Evolutionary conservation across 2,113 vertebrate species (phyloP).

Genomic region (Anas platyrhynchos): DNA sequence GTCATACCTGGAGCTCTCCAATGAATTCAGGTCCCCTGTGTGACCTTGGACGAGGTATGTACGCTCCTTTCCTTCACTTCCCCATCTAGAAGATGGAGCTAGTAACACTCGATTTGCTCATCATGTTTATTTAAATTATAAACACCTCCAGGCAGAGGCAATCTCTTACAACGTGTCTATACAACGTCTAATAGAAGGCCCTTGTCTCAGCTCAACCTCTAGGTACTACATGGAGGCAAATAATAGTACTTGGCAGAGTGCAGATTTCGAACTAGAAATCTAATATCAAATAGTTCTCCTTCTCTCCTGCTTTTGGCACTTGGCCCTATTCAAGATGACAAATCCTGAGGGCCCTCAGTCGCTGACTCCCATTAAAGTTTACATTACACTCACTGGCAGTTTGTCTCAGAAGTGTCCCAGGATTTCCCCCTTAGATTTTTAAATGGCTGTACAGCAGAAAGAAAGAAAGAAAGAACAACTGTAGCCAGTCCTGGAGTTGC

Average conservation of each 20-base stretch:
- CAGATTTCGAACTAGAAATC: constrained; percentile 3
- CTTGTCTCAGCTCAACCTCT: constrained; percentile 12
- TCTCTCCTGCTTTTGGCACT: constrained; percentile 3
- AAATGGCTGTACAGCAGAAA: not conserved
- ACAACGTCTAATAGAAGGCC: not conserved
- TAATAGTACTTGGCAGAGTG: not conserved
- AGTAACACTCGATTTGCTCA: not conserved
- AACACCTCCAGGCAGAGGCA: constrained; percentile 22
- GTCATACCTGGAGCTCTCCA: not conserved
- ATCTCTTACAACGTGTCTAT: not conserved
- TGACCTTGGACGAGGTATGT: not conserved
- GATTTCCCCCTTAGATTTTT: not conserved
- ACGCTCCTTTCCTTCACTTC: not conserved
- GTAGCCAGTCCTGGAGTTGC: constrained; percentile 48
- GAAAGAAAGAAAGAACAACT: not conserved
- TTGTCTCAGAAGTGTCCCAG: not conserved
- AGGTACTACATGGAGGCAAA: not conserved
- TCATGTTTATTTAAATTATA: not conserved
- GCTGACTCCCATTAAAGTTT: not conserved
- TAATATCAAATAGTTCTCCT: constrained; percentile 31
- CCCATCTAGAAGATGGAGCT: not conserved
- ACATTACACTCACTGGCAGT: not conserved
- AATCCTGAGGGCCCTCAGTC: not conserved
- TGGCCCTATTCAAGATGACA: not conserved
- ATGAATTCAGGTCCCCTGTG: not conserved